These are phyloP conservation scores for Tetramorium parvispinum DNA, from an alignment of 1,140 invertebrate genomes.

Conservation along the genomic window DNA sequence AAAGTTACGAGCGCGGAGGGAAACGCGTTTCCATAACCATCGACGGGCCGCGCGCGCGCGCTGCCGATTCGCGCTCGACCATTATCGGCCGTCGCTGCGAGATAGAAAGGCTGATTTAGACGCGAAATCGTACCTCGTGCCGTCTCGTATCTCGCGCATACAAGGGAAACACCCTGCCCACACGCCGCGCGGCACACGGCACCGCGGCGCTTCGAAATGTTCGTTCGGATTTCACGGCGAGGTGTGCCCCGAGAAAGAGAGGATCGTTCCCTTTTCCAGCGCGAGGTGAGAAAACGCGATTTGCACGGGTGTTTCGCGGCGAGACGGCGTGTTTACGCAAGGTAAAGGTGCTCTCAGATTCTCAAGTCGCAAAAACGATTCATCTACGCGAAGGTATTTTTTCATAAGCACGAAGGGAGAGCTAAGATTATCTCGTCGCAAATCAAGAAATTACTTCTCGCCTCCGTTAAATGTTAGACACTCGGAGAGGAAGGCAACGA, in stretches of 20 bases:
- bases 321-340: neutral
- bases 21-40: constrained; percentile 57
- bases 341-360: neutral
- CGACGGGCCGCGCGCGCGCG: constrained; percentile 19
- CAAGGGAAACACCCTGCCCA: constrained; percentile 38
- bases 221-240: constrained; percentile 35
- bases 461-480: neutral
- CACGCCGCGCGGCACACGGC: constrained; percentile 1
- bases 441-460: neutral
- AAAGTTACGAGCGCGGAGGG: neutral
- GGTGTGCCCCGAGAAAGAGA: constrained; percentile 26
- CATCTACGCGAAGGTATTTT: neutral
- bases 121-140: constrained; percentile 54
- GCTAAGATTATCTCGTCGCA: neutral
- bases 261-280: constrained; percentile 34
- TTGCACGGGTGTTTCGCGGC: neutral
- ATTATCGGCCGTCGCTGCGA: constrained; percentile 61
- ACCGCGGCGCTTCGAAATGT: constrained; percentile 20
- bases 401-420: neutral
- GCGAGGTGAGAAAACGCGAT: constrained; percentile 42
- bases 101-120: constrained; percentile 72
- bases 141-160: neutral
- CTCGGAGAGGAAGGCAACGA: neutral
- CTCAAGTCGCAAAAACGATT: constrained; percentile 5
- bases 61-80: constrained; percentile 42